A percentile compares a stretch with the other conserved stretches of the same genome.
Evolutionary conservation across 2,888 invertebrate genomes (phyloP).

Genomic region (Habrosyne pyritoides): DNA sequence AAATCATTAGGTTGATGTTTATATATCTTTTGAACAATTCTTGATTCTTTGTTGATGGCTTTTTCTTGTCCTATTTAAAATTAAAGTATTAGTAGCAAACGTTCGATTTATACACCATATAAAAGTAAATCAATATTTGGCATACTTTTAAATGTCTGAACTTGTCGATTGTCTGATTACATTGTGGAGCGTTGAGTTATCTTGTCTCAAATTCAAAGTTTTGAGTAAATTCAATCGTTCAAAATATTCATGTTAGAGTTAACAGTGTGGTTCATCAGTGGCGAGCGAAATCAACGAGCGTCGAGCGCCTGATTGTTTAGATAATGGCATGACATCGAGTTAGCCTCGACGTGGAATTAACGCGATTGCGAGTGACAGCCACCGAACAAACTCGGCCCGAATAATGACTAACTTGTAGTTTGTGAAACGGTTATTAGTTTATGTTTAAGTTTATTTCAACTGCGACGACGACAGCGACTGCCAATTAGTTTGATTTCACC

Average conservation of each 20-base stretch:
- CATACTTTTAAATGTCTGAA: no score
- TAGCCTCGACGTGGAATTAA: slow-evolving; percentile 46
- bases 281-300: slow-evolving; percentile 48
- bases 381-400: slow-evolving; percentile 31
- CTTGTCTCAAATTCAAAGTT: not conserved
- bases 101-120: no score
- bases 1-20: no score
- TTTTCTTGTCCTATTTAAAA: no score
- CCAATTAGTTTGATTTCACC: slow-evolving; percentile 5
- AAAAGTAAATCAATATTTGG: no score
- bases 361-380: slow-evolving; percentile 41
- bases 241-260: slow-evolving; percentile 26
- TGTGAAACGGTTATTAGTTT: slow-evolving; percentile 29
- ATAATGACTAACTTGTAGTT: slow-evolving; percentile 25
- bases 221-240: slow-evolving; percentile 14
- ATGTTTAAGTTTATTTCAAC: slow-evolving; percentile 18
- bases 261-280: slow-evolving; percentile 45
- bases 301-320: slow-evolving; percentile 53
- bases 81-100: no score
- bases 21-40: no score
- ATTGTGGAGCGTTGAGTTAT: no score
- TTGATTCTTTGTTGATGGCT: no score
- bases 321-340: slow-evolving; percentile 57
- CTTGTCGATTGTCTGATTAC: no score
- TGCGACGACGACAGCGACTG: not conserved